Evolutionary conservation across 2,113 vertebrate genomes (phyloP).

Genomic region (Phaethon lepturus): DNA sequence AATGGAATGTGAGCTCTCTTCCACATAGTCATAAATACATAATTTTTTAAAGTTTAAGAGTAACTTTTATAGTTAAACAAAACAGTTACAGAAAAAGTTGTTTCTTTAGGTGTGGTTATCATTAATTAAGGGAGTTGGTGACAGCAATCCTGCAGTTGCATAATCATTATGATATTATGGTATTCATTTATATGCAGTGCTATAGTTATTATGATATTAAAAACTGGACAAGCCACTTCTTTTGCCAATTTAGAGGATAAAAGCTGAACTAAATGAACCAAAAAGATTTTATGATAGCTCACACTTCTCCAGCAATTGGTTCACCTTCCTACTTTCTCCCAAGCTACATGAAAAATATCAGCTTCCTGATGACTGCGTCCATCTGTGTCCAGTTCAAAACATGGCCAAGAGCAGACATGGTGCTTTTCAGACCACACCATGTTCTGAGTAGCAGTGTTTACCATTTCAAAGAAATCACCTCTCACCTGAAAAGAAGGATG

Average conservation of each 20-base stretch:
- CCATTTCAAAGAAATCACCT: not conserved
- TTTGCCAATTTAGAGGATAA: not conserved
- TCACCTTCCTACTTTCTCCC: not conserved
- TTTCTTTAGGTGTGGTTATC: not conserved
- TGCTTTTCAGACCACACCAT: not conserved
- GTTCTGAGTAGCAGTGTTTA: not conserved
- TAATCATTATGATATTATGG: not conserved
- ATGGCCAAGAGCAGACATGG: accelerated
- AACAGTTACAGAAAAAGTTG: not conserved
- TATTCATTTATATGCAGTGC: not conserved
- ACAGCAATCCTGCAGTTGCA: not conserved
- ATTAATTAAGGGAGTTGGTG: not conserved
- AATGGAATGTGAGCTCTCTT: not conserved
- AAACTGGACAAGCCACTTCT: not conserved
- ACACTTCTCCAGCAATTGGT: not conserved
- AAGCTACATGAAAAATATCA: not conserved
- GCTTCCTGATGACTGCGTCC: not conserved
- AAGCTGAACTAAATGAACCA: not conserved
- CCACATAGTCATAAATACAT: not conserved
- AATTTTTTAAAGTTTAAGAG: not conserved
- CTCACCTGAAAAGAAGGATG: not conserved
- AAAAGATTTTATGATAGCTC: not conserved
- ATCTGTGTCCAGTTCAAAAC: not conserved
- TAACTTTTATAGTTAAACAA: not conserved
- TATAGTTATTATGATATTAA: not conserved